Percentiles rank a stretch among this genome's conserved stretches.
These are phyloP conservation scores for Urocynchramus pylzowi DNA, from an alignment of 2,113 vertebrate species.

Conservation along the genomic window DNA sequence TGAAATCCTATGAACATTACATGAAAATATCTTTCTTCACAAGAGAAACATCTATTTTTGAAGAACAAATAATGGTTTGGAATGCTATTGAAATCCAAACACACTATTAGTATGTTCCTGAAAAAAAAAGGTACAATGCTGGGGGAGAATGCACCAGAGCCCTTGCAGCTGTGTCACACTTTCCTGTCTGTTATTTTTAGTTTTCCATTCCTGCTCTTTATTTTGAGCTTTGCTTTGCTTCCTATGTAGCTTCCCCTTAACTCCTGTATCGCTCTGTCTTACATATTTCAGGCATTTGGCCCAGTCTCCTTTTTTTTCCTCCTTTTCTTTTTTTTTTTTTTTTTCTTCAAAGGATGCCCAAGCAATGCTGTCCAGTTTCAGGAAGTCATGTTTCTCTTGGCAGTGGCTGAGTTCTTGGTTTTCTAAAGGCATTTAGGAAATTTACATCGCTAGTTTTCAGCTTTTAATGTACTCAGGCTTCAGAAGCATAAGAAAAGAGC, in stretches of 20 bases:
- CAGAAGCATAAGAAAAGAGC: not conserved
- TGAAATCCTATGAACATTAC: not conserved
- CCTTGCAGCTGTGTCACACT: slow-evolving; percentile 67
- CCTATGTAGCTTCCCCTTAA: slow-evolving; percentile 79
- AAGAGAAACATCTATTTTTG: slow-evolving; percentile 73
- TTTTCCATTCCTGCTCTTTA: slow-evolving; percentile 78
- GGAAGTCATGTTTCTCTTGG: slow-evolving; percentile 67
- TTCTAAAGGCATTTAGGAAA: slow-evolving; percentile 67
- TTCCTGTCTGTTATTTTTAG: slow-evolving; percentile 83
- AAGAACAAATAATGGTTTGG: slow-evolving; percentile 70
- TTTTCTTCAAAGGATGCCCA: slow-evolving; percentile 65
- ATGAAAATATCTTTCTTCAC: slow-evolving; percentile 51
- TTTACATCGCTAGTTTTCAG: slow-evolving; percentile 1
- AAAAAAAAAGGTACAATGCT: slow-evolving; percentile 71
- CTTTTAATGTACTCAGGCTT: slow-evolving; percentile 49
- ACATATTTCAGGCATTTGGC: slow-evolving; percentile 64
- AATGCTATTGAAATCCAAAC: slow-evolving; percentile 75
- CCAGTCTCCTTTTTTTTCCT: not conserved
- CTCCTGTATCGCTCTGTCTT: slow-evolving; percentile 54
- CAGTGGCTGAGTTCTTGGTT: slow-evolving; percentile 62
- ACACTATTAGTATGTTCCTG: slow-evolving; percentile 75
- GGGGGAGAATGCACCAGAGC: slow-evolving; percentile 55
- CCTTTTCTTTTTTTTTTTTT: not conserved
- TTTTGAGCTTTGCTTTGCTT: slow-evolving; percentile 77
- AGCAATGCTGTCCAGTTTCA: slow-evolving; percentile 58